Evolutionary conservation across 2,888 invertebrate genomes (phyloP).

Genomic region (Luperina nickerlii): DNA sequence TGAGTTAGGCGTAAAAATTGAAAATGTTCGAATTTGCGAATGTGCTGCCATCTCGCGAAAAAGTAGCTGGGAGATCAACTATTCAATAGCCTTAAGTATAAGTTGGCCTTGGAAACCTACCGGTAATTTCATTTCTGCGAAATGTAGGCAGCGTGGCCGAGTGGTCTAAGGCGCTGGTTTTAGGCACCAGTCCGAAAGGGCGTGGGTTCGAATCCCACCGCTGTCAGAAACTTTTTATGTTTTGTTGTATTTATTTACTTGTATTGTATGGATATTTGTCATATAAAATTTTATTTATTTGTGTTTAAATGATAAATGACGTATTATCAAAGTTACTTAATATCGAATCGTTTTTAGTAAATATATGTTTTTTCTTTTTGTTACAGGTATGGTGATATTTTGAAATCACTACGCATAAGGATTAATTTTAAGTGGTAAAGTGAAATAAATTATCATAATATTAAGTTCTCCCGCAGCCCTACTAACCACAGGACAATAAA

Average conservation of each 20-base stretch:
- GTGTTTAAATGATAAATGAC: neutral
- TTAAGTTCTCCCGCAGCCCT: constrained; percentile 49
- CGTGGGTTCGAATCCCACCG: constrained; percentile 94
- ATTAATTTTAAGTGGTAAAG: constrained; percentile 47
- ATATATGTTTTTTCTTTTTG: constrained; percentile 37
- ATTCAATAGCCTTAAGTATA: no score
- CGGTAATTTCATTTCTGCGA: accelerated
- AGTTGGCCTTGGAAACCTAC: neutral
- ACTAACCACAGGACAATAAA: constrained; percentile 62
- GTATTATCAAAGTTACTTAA: no score
- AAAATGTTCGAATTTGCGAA: no score
- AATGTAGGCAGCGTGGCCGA: constrained; percentile 91
- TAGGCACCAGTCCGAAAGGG: constrained; percentile 93
- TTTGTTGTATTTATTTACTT: neutral
- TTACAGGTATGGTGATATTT: constrained; percentile 61
- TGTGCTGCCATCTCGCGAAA: no score
- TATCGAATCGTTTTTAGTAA: neutral
- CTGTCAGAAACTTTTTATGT: constrained; percentile 84
- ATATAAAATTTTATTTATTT: neutral
- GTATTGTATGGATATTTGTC: neutral
- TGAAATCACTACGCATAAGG: constrained; percentile 2
- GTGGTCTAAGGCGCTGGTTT: constrained; percentile 93
- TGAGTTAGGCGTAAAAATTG: no score
- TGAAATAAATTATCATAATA: constrained; percentile 57
- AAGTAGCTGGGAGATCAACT: no score